These are phyloP conservation scores for Brevimyrus niger DNA, from an alignment of 2,113 vertebrate genomes.

Conservation along the genomic window DNA sequence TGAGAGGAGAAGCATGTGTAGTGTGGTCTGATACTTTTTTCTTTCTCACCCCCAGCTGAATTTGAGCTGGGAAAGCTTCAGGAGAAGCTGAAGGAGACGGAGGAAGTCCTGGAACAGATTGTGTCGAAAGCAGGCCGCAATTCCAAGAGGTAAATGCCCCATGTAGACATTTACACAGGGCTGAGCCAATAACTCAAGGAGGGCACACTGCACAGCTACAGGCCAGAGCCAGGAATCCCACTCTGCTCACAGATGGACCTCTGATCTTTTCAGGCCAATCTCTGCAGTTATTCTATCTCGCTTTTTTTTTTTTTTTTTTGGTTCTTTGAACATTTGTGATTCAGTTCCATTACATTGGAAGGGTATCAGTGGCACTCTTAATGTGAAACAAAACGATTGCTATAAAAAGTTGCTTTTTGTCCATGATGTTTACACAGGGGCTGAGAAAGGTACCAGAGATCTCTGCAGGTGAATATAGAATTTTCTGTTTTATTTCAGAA, in stretches of 20 bases:
- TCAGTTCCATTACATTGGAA: neutral
- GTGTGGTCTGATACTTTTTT: neutral
- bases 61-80: conserved; percentile 86
- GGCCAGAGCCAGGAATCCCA: neutral
- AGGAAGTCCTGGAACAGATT: conserved; percentile 88
- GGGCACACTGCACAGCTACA: neutral
- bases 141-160: conserved; percentile 63
- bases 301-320: neutral
- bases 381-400: neutral
- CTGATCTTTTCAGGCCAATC: neutral
- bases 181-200: neutral
- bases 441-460: neutral
- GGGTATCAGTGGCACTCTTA: neutral
- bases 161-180: neutral
- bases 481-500: neutral
- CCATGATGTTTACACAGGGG: conserved; percentile 8
- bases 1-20: neutral
- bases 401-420: conserved; percentile 19
- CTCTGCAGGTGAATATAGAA: conserved; percentile 14
- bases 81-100: conserved; percentile 85
- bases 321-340: neutral
- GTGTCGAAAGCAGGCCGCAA: conserved; percentile 72
- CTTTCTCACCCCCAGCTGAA: conserved; percentile 65
- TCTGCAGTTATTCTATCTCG: neutral
- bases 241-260: neutral